phyloP scores from a whole-genome alignment of 2,113 vertebrate genomes.

The Crotophaga sulcirostris region DNA sequence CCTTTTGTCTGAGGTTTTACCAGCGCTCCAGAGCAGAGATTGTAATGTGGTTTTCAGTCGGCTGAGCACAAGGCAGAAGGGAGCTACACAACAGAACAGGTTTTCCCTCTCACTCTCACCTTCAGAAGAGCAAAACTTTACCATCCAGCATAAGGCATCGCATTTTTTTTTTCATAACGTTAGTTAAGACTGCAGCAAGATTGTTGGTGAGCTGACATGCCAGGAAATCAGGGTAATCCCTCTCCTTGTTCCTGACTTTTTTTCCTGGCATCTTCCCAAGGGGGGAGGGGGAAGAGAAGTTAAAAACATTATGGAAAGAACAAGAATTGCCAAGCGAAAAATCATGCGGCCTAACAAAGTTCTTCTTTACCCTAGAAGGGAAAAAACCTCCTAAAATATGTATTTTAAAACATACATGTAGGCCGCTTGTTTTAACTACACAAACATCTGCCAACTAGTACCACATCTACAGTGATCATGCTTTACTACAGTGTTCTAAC shows the following conservation, averaged over 20 bases:
- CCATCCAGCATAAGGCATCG: fast-evolving
- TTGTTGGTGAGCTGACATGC: background rate
- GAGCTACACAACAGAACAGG: background rate
- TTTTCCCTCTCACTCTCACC: background rate
- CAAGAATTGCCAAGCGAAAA: background rate
- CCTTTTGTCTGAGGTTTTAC: background rate
- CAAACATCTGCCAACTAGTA: background rate
- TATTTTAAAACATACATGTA: background rate
- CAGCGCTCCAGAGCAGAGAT: background rate
- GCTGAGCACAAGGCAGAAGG: background rate
- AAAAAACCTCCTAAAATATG: background rate
- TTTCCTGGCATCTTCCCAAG: slow-evolving; percentile 13
- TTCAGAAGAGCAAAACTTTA: background rate
- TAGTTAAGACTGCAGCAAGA: fast-evolving
- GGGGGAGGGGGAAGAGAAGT: background rate
- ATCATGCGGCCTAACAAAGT: background rate
- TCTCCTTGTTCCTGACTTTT: background rate
- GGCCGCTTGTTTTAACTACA: background rate
- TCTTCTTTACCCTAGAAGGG: slow-evolving; percentile 11
- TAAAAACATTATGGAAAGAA: background rate
- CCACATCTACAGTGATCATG: background rate
- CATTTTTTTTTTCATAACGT: background rate
- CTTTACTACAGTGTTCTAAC: background rate
- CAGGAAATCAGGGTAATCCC: slow-evolving; percentile 27
- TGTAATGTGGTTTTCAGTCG: background rate